Evolutionary conservation across 2,113 vertebrate species (phyloP).

Genomic region (Actinemys pallida): DNA sequence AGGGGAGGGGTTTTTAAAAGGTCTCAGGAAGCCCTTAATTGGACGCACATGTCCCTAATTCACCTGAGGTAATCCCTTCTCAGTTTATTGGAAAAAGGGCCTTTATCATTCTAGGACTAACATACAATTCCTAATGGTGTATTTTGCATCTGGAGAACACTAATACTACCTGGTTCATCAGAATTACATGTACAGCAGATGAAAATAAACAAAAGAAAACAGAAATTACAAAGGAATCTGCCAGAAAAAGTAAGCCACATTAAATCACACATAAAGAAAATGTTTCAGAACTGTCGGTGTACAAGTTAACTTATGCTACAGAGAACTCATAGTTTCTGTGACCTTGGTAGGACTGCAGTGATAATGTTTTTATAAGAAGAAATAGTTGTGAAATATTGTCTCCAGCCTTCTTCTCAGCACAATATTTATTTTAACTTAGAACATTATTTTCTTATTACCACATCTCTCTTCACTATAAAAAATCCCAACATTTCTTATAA

Average conservation of each 20-base stretch:
- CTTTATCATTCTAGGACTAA: too few species aligned
- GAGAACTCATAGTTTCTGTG: rapidly evolving
- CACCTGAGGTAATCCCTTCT: neutral
- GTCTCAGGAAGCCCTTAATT: neutral
- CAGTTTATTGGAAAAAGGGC: too few species aligned
- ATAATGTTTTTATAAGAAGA: neutral
- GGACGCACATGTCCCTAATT: neutral
- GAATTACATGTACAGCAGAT: neutral
- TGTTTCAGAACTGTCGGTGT: neutral
- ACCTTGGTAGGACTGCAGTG: neutral
- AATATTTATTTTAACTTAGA: neutral
- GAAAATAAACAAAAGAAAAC: neutral
- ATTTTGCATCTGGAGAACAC: neutral
- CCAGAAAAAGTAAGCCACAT: rapidly evolving
- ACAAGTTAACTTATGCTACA: rapidly evolving
- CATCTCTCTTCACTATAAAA: neutral
- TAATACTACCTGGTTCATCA: rapidly evolving
- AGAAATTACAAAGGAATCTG: neutral
- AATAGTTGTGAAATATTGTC: neutral
- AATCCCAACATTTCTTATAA: neutral
- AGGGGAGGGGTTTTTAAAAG: neutral
- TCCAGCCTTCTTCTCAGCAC: neutral
- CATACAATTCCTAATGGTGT: neutral
- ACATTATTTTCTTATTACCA: rapidly evolving
- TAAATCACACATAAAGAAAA: neutral